Base-by-base conservation (phyloP, 1,140 invertebrate species). In the Leptinotarsa lineolata region DNA sequence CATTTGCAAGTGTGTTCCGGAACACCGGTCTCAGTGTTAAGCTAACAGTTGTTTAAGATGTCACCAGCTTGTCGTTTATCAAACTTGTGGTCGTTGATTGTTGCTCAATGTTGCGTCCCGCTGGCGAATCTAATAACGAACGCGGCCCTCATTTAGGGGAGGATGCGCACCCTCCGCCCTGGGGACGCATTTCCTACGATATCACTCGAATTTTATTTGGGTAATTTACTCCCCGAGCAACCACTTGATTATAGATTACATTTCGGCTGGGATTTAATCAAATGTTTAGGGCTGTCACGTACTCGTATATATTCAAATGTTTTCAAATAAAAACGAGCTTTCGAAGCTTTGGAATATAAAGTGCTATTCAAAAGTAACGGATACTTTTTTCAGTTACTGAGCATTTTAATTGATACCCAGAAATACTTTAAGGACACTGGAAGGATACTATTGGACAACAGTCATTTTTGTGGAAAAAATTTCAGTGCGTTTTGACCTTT, bases 181-280 rank as follows among this genome's bases (percentile, higher is more conserved):
- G 24, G 69, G 69, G 69, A 71, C 30, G 59, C 69, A 71, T 71
- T 64, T 71, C 69, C 69, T 71, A 30, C 44, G 18, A 63, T 71
- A 71, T 63, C 69, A 71, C 69, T 71, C 24, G 44, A 71, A 71
- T 71, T 71, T 71, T 71, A 71, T 71, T 71, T 63, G 69, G 69
- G 69, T 71, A 63, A 71, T 71, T 71, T 71, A 71, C 8, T 63
- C 54, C 54, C 46, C n/a, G 48, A 68, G 58, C 69, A 61, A 71
- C 69, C 69, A 71, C 69, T 71, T 71, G 69, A 71, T 71, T 71
- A 71, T 71, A 63, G 69, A 71, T 71, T 63, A 63, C 69, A 24
- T 71, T 71, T 64, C 60, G 39, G 20, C 66, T 68, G 18, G n/a
- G 66, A 68, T 68, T 68, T 54, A 65, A 65, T 68, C 66, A 39